Evolutionary conservation across 1,140 invertebrate genomes (phyloP).

Genomic region (Pseudomyrmex pallidus): DNA sequence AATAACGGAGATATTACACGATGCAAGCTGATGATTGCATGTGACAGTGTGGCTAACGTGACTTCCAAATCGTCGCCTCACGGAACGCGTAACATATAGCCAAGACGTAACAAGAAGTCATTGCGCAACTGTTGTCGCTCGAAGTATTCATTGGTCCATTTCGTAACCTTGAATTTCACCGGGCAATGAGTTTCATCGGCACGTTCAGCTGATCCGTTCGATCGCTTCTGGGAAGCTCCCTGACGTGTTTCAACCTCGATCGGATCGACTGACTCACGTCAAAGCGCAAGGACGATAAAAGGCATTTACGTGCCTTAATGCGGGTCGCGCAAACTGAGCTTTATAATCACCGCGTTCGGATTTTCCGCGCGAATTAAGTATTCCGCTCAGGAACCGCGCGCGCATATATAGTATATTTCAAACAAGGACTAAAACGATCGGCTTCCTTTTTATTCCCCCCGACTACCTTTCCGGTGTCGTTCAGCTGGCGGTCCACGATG

Average conservation of each 20-base stretch:
- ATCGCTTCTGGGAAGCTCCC: conserved; percentile 61
- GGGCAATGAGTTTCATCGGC: conserved; percentile 22
- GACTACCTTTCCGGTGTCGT: conserved; percentile 8
- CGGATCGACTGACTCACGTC: conserved; percentile 49
- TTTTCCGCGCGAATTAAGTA: conserved; percentile 60
- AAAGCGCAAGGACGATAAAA: conserved; percentile 48
- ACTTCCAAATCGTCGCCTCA: conserved; percentile 5
- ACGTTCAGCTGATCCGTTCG: conserved; percentile 19
- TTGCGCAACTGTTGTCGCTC: conserved; percentile 31
- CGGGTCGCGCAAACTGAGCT: conserved; percentile 54
- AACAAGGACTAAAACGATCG: conserved; percentile 73
- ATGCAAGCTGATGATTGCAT: background rate
- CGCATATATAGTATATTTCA: conserved; percentile 67
- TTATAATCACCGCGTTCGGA: conserved; percentile 17
- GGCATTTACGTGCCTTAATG: background rate
- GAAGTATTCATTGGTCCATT: background rate
- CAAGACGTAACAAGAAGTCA: background rate
- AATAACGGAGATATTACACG: background rate
- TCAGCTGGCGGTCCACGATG: background rate
- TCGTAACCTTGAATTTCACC: conserved; percentile 40
- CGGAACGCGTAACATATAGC: conserved; percentile 8
- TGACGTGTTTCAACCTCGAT: conserved; percentile 34
- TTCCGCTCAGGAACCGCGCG: conserved; percentile 58
- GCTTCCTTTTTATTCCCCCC: background rate
- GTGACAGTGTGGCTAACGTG: background rate